Evolutionary conservation across 2,113 vertebrate species (phyloP).

Genomic region (Heterochromis multidens): DNA sequence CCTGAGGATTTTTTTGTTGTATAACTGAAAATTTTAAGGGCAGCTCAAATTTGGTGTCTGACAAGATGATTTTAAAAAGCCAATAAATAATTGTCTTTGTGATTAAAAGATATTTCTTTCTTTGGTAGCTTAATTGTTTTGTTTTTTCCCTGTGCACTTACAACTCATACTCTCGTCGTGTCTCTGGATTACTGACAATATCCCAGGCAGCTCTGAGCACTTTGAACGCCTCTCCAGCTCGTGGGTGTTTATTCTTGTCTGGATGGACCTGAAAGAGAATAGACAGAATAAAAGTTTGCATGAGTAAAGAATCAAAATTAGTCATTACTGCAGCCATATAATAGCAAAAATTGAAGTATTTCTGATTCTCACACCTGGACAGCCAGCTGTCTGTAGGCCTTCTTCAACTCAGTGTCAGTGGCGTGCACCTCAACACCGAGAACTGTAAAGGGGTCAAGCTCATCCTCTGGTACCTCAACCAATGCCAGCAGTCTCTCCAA

Average conservation of each 20-base stretch:
- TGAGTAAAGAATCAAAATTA: slow-evolving; percentile 1
- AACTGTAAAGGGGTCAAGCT: slow-evolving; percentile 89
- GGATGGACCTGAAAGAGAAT: slow-evolving; percentile 85
- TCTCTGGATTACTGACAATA: slow-evolving; percentile 91
- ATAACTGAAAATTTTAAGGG: neutral
- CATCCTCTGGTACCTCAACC: slow-evolving; percentile 85
- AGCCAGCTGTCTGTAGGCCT: slow-evolving; percentile 87
- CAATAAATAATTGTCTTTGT: neutral
- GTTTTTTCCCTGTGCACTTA: slow-evolving; percentile 72
- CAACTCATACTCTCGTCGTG: slow-evolving; percentile 86
- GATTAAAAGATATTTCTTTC: neutral
- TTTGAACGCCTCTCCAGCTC: slow-evolving; percentile 92
- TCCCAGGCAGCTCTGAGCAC: slow-evolving; percentile 95
- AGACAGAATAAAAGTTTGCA: slow-evolving; percentile 7
- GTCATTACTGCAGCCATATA: slow-evolving; percentile 11
- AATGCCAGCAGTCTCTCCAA: slow-evolving; percentile 85
- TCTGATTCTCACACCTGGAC: slow-evolving; percentile 70
- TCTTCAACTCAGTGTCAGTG: slow-evolving; percentile 85
- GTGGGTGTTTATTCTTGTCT: slow-evolving; percentile 93
- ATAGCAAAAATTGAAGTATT: neutral
- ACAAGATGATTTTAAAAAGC: neutral
- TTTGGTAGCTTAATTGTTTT: neutral
- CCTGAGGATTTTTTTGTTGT: neutral
- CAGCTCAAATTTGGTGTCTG: neutral
- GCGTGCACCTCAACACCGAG: slow-evolving; percentile 86